phyloP scores from a whole-genome alignment of 2,797 vertebrate species.

The Falco columbarius region DNA sequence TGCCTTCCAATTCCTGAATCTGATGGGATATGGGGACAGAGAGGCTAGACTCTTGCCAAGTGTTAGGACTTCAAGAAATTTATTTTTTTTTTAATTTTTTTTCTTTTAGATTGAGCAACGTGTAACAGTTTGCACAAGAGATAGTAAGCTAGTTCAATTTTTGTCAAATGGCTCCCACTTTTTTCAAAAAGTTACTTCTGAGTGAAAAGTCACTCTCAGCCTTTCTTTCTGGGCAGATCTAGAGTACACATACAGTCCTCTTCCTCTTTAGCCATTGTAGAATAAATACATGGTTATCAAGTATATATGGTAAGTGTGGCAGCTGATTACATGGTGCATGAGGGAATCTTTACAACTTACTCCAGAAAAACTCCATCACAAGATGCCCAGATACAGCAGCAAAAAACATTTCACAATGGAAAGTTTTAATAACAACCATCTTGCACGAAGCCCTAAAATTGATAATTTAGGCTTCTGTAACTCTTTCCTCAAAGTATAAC shows the following conservation, averaged over 20 bases:
- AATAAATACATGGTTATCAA: not conserved
- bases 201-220: not conserved
- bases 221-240: not conserved
- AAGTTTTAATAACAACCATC: not conserved
- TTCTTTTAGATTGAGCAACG: too few species aligned
- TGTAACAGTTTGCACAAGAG: not conserved
- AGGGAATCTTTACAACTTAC: not conserved
- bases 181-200: not conserved
- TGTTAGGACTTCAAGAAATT: not conserved
- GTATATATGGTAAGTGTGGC: not conserved
- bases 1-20: not conserved
- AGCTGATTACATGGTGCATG: fast-evolving
- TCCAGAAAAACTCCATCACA: not conserved
- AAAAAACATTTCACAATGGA: not conserved
- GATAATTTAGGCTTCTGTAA: not conserved
- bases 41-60: not conserved
- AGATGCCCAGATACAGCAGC: not conserved
- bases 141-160: fast-evolving
- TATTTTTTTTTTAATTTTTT: not conserved
- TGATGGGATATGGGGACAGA: not conserved
- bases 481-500: not conserved
- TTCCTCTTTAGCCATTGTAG: not conserved
- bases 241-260: too few species aligned
- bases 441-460: not conserved
- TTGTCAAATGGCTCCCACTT: not conserved